Percentiles rank a stretch among this genome's conserved stretches.
phyloP scores from a whole-genome alignment of 2,797 vertebrate species.

The Characodon lateralis region DNA sequence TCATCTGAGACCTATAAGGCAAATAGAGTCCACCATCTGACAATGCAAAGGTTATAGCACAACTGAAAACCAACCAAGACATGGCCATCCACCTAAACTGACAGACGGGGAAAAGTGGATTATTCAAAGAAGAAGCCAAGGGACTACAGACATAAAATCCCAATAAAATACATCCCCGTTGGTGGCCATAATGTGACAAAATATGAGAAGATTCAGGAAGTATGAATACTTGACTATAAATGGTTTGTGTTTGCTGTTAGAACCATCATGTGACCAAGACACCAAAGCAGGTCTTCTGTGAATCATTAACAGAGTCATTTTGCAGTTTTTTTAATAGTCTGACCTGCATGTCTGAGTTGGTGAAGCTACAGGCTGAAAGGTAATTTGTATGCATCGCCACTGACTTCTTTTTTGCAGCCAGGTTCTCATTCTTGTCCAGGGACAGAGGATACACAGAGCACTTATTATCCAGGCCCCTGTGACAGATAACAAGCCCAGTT shows the following conservation, averaged over 20 bases:
- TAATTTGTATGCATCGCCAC: conserved; percentile 99
- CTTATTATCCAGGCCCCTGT: conserved; percentile 97
- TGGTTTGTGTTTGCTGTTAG: conserved; percentile 28
- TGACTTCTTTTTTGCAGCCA: conserved; percentile 99
- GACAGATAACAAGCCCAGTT: conserved; percentile 6
- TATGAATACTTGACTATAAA: not conserved
- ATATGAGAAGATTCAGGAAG: not conserved
- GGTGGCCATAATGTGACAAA: not conserved
- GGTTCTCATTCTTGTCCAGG: conserved; percentile 98
- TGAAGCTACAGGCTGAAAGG: conserved; percentile 98
- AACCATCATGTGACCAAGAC: conserved; percentile 50
- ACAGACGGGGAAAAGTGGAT: no score
- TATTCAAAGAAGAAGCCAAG: no score
- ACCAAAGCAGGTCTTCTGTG: conserved; percentile 42
- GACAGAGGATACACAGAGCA: conserved; percentile 98
- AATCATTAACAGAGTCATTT: conserved; percentile 61
- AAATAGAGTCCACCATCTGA: not conserved
- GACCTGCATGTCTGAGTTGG: conserved; percentile 99
- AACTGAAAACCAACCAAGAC: no score
- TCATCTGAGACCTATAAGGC: not conserved
- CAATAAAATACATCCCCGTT: not conserved
- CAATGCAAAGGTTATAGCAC: no score
- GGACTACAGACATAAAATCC: not conserved
- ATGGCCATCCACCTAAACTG: no score
- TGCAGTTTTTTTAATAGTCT: conserved; percentile 16